Evolutionary conservation across 2,797 vertebrate species (phyloP).

Genomic region (Arrhamphus sclerolepis): DNA sequence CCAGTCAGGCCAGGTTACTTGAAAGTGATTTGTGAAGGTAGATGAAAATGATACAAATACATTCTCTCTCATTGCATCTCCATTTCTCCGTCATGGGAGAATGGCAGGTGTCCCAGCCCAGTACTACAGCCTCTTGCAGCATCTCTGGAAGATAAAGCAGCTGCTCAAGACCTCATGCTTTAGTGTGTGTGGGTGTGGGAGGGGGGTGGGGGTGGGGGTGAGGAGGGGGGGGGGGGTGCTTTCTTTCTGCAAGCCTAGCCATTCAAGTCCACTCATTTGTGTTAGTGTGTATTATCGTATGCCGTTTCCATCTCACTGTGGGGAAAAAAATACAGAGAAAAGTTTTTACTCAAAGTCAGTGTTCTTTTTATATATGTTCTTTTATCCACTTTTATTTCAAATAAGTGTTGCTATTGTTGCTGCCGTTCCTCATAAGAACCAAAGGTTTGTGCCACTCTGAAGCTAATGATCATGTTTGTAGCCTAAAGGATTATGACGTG

Average conservation of each 20-base stretch:
- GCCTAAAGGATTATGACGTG: slow-evolving; percentile 2
- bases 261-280: not conserved
- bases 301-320: not conserved
- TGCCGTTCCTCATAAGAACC: slow-evolving; percentile 23
- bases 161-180: slow-evolving; percentile 57
- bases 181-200: slow-evolving; percentile 24
- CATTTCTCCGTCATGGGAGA: slow-evolving; percentile 74
- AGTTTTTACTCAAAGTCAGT: too few species aligned
- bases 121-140: slow-evolving; percentile 31
- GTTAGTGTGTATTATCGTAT: not conserved
- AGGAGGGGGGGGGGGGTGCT: not conserved
- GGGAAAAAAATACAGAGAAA: too few species aligned
- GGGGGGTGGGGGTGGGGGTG: not conserved
- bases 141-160: slow-evolving; percentile 70
- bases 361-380: too few species aligned
- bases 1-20: not conserved
- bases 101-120: slow-evolving; percentile 74
- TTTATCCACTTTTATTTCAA: too few species aligned
- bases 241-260: not conserved
- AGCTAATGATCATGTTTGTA: slow-evolving; percentile 37
- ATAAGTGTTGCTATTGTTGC: not conserved
- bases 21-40: too few species aligned
- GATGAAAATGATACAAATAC: not conserved
- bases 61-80: not conserved
- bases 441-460: slow-evolving; percentile 12